phyloP scores from a whole-genome alignment of 2,888 invertebrate species.

The Spatulosminthurus flaviceps region DNA sequence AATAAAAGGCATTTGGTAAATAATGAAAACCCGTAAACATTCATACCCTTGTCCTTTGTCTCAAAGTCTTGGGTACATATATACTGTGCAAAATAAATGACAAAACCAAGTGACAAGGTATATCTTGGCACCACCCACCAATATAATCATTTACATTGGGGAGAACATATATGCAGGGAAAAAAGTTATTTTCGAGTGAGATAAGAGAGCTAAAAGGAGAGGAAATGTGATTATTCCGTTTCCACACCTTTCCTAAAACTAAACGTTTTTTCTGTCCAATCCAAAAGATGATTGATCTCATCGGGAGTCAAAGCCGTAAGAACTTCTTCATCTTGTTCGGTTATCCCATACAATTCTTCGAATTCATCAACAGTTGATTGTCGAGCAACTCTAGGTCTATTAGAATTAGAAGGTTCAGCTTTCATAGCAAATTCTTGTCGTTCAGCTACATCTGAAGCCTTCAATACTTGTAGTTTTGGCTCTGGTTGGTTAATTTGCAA shows the following conservation, averaged over 20 bases:
- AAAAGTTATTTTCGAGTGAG: no score
- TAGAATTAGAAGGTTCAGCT: background rate
- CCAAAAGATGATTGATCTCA: conserved; percentile 47
- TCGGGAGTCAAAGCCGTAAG: conserved; percentile 31
- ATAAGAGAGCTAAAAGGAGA: no score
- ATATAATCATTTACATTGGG: no score
- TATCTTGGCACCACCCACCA: background rate
- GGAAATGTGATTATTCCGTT: conserved; percentile 6
- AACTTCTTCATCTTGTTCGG: conserved; percentile 47
- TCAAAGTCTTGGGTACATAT: background rate
- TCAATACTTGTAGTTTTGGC: background rate
- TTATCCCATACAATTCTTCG: conserved; percentile 36
- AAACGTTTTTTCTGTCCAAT: conserved; percentile 50
- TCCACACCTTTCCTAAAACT: conserved; percentile 31
- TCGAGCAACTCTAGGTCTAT: background rate
- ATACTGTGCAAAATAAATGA: background rate
- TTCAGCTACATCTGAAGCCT: background rate
- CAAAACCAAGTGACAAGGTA: background rate
- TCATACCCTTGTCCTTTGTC: conserved; percentile 1
- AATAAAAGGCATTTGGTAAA: background rate
- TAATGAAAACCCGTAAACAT: background rate
- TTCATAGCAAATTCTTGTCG: background rate
- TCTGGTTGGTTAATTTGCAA: background rate
- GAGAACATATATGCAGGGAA: no score
- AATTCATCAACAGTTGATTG: conserved; percentile 42